Percentiles rank a stretch among this genome's conserved stretches.
Conservation (phyloP, 2,888 invertebrate species). For the Steromphala cineraria region DNA sequence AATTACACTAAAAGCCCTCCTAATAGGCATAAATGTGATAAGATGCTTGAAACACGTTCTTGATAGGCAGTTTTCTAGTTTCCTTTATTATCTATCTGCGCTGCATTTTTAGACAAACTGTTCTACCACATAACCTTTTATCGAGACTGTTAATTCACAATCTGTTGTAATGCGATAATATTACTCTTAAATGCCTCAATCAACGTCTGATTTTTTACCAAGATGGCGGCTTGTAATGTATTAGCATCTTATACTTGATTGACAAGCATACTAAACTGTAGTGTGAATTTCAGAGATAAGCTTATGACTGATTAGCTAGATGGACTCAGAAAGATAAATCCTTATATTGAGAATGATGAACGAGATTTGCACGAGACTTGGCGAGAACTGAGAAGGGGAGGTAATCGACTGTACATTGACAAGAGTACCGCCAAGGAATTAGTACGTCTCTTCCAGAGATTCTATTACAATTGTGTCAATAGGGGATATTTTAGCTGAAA, state of each 20-base stretch:
- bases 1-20: too few relatives aligned
- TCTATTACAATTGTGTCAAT: too few relatives aligned
- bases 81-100: too few relatives aligned
- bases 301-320: not conserved
- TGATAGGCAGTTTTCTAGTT: too few relatives aligned
- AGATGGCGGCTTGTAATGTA: not conserved
- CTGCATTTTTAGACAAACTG: too few relatives aligned
- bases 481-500: too few relatives aligned
- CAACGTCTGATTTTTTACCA: not conserved
- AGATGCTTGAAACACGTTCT: too few relatives aligned
- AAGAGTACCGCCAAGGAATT: not conserved
- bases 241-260: not conserved
- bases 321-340: not conserved
- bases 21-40: too few relatives aligned
- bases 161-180: not conserved
- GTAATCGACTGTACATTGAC: not conserved
- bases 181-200: not conserved
- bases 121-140: not conserved
- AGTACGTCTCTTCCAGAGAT: not conserved
- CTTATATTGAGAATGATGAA: not conserved
- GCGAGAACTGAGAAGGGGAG: not conserved
- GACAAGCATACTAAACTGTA: not conserved
- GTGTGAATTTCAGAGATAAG: constrained; percentile 10
- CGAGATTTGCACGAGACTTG: not conserved
- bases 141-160: not conserved